These are phyloP conservation scores for Tupiocoris notatus DNA, from an alignment of 2,888 invertebrate species.

Conservation along the genomic window DNA sequence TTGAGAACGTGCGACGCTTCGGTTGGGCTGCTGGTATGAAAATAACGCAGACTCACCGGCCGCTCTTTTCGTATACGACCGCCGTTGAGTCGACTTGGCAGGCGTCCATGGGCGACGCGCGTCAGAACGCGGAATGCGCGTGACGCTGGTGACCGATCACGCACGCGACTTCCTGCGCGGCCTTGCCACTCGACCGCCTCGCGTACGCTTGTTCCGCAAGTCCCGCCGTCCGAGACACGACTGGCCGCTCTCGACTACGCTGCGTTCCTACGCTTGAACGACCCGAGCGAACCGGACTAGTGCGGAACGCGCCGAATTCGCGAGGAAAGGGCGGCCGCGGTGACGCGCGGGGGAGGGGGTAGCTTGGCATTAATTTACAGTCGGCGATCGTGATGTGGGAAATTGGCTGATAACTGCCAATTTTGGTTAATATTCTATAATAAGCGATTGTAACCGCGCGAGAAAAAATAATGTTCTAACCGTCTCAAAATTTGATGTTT, in stretches of 20 bases:
- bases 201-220: too few species aligned
- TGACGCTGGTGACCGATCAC: neutral
- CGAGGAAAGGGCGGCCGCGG: neutral
- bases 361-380: too few species aligned
- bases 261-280: neutral
- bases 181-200: neutral
- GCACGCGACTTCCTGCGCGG: neutral
- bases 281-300: neutral
- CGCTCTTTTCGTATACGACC: neutral
- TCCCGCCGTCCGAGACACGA: neutral
- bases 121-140: neutral
- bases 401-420: too few species aligned
- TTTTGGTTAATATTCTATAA: too few species aligned
- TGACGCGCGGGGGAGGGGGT: too few species aligned
- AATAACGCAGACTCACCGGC: neutral
- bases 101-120: neutral
- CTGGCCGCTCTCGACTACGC: neutral
- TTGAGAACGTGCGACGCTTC: too few species aligned
- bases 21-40: too few species aligned
- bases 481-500: too few species aligned
- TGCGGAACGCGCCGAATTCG: neutral
- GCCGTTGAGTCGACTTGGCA: neutral
- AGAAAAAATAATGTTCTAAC: too few species aligned
- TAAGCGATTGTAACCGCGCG: too few species aligned
- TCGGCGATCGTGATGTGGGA: neutral